Evolutionary conservation across 2,888 invertebrate species (phyloP).

Genomic region (Microctonus hyperodae): DNA sequence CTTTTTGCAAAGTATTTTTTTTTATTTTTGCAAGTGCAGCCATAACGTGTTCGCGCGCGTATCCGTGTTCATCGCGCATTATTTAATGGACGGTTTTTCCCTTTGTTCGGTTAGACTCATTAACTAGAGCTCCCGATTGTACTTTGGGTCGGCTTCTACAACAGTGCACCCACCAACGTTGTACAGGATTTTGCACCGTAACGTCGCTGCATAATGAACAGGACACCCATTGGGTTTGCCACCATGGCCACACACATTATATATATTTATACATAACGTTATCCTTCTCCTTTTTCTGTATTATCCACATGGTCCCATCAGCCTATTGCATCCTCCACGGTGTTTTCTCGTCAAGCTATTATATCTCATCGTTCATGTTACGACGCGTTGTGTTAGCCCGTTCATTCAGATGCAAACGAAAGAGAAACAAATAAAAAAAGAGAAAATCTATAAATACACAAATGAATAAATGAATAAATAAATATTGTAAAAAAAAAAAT

Average conservation of each 20-base stretch:
- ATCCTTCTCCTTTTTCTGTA: slow-evolving; percentile 29
- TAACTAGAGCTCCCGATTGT: slow-evolving; percentile 58
- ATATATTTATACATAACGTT: slow-evolving; percentile 10
- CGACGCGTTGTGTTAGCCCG: slow-evolving; percentile 56
- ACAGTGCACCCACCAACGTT: slow-evolving; percentile 43
- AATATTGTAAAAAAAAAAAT: no score
- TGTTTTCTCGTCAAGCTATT: slow-evolving; percentile 54
- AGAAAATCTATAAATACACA: no score
- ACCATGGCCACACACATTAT: slow-evolving; percentile 12
- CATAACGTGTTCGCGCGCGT: slow-evolving; percentile 20
- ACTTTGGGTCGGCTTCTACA: slow-evolving; percentile 55
- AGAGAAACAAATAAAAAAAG: slow-evolving; percentile 22
- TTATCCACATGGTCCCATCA: slow-evolving; percentile 38
- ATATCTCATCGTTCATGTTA: slow-evolving; percentile 58
- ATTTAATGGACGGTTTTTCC: slow-evolving; percentile 61
- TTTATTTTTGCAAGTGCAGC: slow-evolving; percentile 21
- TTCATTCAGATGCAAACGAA: slow-evolving; percentile 37
- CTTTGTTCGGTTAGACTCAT: slow-evolving; percentile 60
- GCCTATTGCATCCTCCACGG: slow-evolving; percentile 20
- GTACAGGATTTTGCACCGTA: slow-evolving; percentile 43
- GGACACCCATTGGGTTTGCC: slow-evolving; percentile 48
- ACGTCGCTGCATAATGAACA: slow-evolving; percentile 61
- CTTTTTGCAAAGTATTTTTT: slow-evolving; percentile 16
- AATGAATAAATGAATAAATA: no score
- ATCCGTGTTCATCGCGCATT: slow-evolving; percentile 53